Evolutionary conservation across 1,140 invertebrate species (phyloP), one percentile per base, ranked within the genome.

Genomic region (Trichonephila clavata): DNA sequence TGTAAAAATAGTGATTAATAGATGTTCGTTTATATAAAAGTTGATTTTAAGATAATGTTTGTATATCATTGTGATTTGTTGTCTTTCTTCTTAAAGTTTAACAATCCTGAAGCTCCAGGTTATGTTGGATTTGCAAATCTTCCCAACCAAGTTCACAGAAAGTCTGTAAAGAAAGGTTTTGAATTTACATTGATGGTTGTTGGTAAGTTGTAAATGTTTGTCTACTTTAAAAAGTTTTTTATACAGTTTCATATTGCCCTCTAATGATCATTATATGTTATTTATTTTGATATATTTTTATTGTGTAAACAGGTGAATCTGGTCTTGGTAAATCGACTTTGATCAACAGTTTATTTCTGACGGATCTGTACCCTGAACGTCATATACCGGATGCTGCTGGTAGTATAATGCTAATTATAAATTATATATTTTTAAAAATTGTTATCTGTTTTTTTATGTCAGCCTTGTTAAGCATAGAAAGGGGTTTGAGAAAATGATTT

Each of bases 171-270:
- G 96, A 98, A 98, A 95, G 99, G 99, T 87, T 99, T 99, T 95
- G 99, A 99, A 95, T 99, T 99, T 96, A 99, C 99, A 18, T 96
- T 99, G 27, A 99, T 99, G 99, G 99, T 99, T 94, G 99, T 99
- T 94, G 99, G 99, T 61, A 98, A 99, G 96, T 98, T 96, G 95
- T 98, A 90, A 6, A 88, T 16, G 61, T 80, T 86, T 65, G 21
- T 60, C 24, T n/a, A 50, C 5, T 83, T 57, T 32, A 21, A 61
- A 32, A 32, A 32, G 32, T 60, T 20, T 63, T 61, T 88, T 32
- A 13, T 87, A 59, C 27, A 16, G 27, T 10, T n/a, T 8, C 32
- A n/a, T n/a, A 50, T 68, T 21, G 50, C 60, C 32, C 39, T 71
- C 68, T 71, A 18, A 27, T 2, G 6, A 16, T 21, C 13, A 86